Base-by-base conservation (phyloP, 1,140 invertebrate genomes). In the Amphibalanus amphitrite region DNA sequence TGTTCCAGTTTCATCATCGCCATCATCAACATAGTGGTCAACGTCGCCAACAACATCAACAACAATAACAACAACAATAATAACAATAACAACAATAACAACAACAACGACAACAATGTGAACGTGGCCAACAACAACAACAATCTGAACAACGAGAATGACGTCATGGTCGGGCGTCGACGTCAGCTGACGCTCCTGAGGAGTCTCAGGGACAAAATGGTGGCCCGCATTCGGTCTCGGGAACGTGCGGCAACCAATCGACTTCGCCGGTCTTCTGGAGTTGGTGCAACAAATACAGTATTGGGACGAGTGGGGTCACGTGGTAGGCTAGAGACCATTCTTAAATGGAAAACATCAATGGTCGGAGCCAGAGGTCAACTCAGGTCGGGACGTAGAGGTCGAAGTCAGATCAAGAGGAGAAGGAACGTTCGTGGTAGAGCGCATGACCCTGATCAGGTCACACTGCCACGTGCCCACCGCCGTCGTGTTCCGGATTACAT, bases 61-160 rank as follows among this genome's bases (percentile, higher is more conserved):
- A 74, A 74, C 73, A 74, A 74, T 70, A 59, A 73, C 68, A 71
- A 69, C 68, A 73, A 73, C 70, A 73, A 73, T 47, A 73, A 73
- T 40, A 73, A 73, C 38, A 73, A 73, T 28, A 71, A 73, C 65
- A 73, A 73, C 29, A 73, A 73, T 15, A 71, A 73, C 29, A 73
- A 73, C 25, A 69, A 73, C 30, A 73, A 73, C 38, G 59, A 73
- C 28, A 71, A 73, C 38, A 73, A 73, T 38, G 70, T 71, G 28
- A 73, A 73, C 28, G 68, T 71, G 26, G 70, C 70, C 29, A 73
- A 73, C 59, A 71, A 71, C 28, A 73, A 73, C 70, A 73, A 73
- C 67, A 73, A 73, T 29, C 69, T 73, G 30, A 73, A 73, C 67
- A 73, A 69, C n/a, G 73, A 59, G 28, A 73, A 73, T n/a, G 70